phyloP scores from a whole-genome alignment of 2,797 vertebrate genomes.

The Cossypha polioptera region DNA sequence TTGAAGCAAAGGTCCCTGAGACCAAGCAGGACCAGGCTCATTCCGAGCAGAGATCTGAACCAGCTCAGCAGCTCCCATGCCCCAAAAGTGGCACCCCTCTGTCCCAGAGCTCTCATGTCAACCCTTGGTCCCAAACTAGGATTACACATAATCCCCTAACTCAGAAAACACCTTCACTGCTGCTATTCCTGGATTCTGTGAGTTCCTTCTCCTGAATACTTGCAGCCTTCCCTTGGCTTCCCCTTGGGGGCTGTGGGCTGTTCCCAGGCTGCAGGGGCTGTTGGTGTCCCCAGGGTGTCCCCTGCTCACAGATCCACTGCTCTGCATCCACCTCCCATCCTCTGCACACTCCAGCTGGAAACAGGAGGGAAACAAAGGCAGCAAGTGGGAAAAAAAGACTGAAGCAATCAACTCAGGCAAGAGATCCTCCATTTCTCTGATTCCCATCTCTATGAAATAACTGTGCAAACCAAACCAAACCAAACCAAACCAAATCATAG shows the following conservation, averaged over 20 bases:
- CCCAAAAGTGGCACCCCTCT: fast-evolving
- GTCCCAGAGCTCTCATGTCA: not conserved
- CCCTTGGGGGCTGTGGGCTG: too few relatives aligned
- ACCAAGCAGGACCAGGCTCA: not conserved
- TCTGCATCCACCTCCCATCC: not conserved
- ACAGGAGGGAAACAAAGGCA: not conserved
- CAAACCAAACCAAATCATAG: not conserved
- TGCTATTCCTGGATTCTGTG: not conserved
- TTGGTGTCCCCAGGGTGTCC: not conserved
- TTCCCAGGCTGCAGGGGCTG: not conserved
- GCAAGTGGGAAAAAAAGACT: not conserved
- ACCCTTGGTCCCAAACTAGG: not conserved
- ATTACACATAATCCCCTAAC: not conserved
- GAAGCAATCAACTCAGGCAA: not conserved
- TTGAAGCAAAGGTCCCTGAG: not conserved
- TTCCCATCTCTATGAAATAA: not conserved
- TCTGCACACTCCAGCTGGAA: not conserved
- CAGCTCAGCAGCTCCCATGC: not conserved
- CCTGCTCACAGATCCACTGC: not conserved
- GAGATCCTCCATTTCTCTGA: not conserved
- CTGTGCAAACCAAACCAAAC: not conserved
- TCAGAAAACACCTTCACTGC: not conserved
- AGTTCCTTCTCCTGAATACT: fast-evolving
- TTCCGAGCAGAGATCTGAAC: not conserved
- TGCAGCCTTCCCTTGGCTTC: not conserved